Evolutionary conservation across 2,888 invertebrate genomes (phyloP).

Genomic region (Drosophila siamana): DNA sequence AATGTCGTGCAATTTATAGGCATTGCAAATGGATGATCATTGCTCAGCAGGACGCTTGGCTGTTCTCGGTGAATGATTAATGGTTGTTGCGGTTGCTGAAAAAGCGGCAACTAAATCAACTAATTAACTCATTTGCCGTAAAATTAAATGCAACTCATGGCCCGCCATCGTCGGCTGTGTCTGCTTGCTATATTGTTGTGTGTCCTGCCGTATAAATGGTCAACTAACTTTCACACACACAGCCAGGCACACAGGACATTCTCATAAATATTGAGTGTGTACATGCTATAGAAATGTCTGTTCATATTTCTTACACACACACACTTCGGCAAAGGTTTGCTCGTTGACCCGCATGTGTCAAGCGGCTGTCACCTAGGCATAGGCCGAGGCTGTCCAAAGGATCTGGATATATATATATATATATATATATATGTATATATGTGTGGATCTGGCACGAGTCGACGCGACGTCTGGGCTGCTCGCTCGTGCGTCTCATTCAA

Average conservation of each 20-base stretch:
- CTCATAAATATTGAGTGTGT: not conserved
- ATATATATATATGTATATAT: too few relatives aligned
- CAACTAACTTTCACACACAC: slow-evolving; percentile 9
- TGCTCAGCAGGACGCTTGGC: slow-evolving; percentile 5
- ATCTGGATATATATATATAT: slow-evolving; percentile 23
- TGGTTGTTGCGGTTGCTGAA: slow-evolving; percentile 39
- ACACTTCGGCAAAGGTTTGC: slow-evolving; percentile 43
- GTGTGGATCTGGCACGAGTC: not conserved
- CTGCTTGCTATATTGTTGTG: not conserved
- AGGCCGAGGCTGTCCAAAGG: slow-evolving; percentile 44
- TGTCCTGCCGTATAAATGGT: slow-evolving; percentile 4
- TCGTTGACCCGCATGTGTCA: slow-evolving; percentile 67
- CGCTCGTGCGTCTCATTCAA: slow-evolving; percentile 76
- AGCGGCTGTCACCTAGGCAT: slow-evolving; percentile 56
- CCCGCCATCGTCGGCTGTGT: not conserved
- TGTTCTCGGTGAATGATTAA: slow-evolving; percentile 44
- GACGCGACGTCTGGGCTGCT: slow-evolving; percentile 22
- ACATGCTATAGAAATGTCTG: slow-evolving; percentile 2
- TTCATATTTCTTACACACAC: slow-evolving; percentile 35
- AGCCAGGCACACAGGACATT: slow-evolving; percentile 1
- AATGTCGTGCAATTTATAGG: slow-evolving; percentile 52
- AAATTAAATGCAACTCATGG: slow-evolving; percentile 45
- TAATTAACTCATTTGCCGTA: slow-evolving; percentile 72
- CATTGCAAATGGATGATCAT: slow-evolving; percentile 34
- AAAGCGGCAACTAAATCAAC: slow-evolving; percentile 62